Base-by-base conservation (phyloP, 92 coral and sea anemone genomes). In the Nematostella vectensis region DNA sequence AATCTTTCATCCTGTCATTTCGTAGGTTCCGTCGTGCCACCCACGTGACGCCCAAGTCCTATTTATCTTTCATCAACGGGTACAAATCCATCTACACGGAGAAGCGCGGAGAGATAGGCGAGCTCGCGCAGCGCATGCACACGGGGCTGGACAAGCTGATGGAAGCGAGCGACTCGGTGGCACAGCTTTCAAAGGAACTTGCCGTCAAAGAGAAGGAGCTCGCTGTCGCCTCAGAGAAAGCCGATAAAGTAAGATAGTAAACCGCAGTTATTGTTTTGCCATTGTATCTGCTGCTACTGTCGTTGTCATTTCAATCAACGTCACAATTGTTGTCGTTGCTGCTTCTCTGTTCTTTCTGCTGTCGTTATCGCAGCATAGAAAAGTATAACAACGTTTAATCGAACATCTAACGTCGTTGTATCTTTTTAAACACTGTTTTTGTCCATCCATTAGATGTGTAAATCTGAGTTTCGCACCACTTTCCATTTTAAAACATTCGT, bases 131-230 rank as follows among this genome's bases (percentile, higher is more conserved):
- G 25, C 78, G 96, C 21, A 89, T 89, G 96, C 85, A 89, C 80
- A 89, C 96, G 0, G 96, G 96, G 0, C 67, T 89, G n/a, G 96
- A 74, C 48, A 89, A 89, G 48, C 87, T 89, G 31, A 87, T 89
- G 87, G 96, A 89, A 31, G 96, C 96, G 11, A 89, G 96, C 19
- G 96, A 89, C 39, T 89, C 96, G 2, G 96, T 89, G 0, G 95
- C 96, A 2, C 87, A 85, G 75, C 61, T 89, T 19, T 89, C 96
- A 1, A 65, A 72, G 50, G 95, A 89, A 50, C 85, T 89, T 1
- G 96, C 96, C 29, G 89, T 89, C 45, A 89, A 89, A 62, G 96
- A 89, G 60, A 89, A 85, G 54, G 96, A 89, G 62, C 72, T 89
- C 2, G 96, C 96, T 1, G 80, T 80, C 13, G 96, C 96, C 1